Evolutionary conservation across 1,140 invertebrate species (phyloP).

Genomic region (Scaptomyza hsui): DNA sequence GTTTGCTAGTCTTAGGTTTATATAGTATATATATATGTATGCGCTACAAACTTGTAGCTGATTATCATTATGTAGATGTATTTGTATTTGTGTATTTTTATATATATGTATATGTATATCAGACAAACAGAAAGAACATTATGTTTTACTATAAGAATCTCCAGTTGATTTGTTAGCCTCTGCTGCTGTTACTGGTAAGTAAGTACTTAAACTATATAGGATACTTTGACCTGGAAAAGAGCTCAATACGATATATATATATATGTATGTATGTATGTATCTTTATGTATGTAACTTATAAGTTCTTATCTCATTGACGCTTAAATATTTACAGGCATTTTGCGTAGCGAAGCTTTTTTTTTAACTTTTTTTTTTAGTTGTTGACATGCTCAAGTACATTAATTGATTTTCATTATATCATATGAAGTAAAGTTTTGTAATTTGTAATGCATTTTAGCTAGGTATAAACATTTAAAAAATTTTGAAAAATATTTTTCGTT

Average conservation of each 20-base stretch:
- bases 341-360: constrained; percentile 65
- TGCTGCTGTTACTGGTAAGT: constrained; percentile 10
- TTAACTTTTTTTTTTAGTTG: constrained; percentile 19
- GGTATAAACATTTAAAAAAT: constrained; percentile 78
- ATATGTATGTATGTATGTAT: constrained; percentile 17
- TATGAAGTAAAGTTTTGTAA: constrained; percentile 15
- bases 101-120: constrained; percentile 21
- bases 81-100: background rate
- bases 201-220: constrained; percentile 37
- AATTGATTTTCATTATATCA: constrained; percentile 39
- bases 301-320: constrained; percentile 38
- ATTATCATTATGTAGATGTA: constrained; percentile 13
- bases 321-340: constrained; percentile 77
- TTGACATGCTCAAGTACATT: constrained; percentile 51
- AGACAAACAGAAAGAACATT: constrained; percentile 29
- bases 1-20: constrained; percentile 15
- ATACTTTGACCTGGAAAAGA: constrained; percentile 50
- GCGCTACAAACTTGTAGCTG: background rate
- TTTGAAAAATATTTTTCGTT: constrained; percentile 76
- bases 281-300: background rate
- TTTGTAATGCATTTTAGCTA: constrained; percentile 53
- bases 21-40: constrained; percentile 4
- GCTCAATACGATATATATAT: constrained; percentile 26
- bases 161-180: constrained; percentile 24
- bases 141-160: background rate